These are phyloP conservation scores for Squalus acanthias DNA, from an alignment of 2,797 vertebrate genomes.

Conservation along the genomic window DNA sequence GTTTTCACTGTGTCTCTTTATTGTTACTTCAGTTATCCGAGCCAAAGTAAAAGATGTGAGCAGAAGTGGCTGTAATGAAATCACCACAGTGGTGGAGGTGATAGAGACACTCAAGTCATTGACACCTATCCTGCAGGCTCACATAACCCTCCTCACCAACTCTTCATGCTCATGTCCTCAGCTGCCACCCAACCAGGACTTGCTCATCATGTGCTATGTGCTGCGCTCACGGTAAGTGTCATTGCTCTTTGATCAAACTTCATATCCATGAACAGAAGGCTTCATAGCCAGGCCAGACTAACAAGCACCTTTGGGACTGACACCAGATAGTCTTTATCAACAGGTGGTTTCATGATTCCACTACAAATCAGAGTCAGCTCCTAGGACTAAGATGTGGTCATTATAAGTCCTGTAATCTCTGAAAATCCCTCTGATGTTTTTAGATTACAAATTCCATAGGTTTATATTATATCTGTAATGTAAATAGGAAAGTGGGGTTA, in stretches of 20 bases:
- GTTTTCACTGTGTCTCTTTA: background rate
- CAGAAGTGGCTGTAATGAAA: constrained; percentile 64
- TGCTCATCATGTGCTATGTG: constrained; percentile 74
- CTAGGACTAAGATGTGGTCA: background rate
- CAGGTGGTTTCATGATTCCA: background rate
- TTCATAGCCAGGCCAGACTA: background rate
- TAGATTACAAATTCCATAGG: background rate
- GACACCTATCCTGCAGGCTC: constrained; percentile 55
- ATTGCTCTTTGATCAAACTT: background rate
- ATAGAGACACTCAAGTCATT: constrained; percentile 66
- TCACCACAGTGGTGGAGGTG: constrained; percentile 67
- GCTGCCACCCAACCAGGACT: constrained; percentile 64
- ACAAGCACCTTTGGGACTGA: background rate
- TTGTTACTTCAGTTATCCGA: constrained; percentile 62
- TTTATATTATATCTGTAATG: background rate
- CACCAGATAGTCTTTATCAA: background rate
- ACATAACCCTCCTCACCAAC: constrained; percentile 67
- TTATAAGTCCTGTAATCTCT: background rate
- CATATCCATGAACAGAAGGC: background rate
- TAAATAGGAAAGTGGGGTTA: background rate
- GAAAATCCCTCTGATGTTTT: background rate
- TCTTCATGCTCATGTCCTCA: constrained; percentile 71
- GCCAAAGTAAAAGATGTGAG: constrained; percentile 67
- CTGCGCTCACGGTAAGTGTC: constrained; percentile 62
- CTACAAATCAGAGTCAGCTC: background rate